phyloP scores from a whole-genome alignment of 2,888 invertebrate genomes.

The Eristalis arbustorum region DNA sequence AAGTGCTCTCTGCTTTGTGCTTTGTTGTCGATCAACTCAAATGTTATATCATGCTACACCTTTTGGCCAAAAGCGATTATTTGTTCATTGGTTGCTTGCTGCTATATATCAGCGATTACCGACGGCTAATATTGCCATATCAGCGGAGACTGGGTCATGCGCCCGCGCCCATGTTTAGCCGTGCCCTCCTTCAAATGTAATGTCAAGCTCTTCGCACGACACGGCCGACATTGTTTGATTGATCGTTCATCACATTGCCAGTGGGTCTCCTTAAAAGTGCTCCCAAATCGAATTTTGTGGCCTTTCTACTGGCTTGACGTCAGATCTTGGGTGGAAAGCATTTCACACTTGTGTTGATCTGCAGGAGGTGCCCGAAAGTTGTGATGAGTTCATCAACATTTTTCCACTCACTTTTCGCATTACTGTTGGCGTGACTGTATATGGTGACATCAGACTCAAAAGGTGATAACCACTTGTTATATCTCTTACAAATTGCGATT shows the following conservation, averaged over 20 bases:
- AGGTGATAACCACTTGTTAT: slow-evolving; percentile 36
- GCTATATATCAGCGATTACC: slow-evolving; percentile 21
- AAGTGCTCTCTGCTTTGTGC: background rate
- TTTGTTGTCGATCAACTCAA: slow-evolving; percentile 1
- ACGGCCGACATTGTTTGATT: background rate
- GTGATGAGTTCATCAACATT: background rate
- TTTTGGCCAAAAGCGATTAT: slow-evolving; percentile 16
- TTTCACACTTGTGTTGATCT: slow-evolving; percentile 1
- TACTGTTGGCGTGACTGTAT: background rate
- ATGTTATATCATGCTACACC: slow-evolving; percentile 9
- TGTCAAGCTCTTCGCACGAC: slow-evolving; percentile 7
- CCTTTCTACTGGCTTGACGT: background rate
- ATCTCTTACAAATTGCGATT: background rate
- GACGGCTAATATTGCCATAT: slow-evolving; percentile 19
- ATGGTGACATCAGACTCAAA: slow-evolving; percentile 14
- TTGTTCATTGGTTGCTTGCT: background rate
- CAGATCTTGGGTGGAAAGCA: background rate
- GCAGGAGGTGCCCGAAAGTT: too few relatives aligned
- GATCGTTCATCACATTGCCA: background rate
- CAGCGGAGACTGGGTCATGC: background rate
- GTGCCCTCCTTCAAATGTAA: slow-evolving; percentile 14
- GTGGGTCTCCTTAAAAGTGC: background rate
- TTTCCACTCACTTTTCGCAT: background rate
- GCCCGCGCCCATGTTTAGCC: slow-evolving; percentile 5
- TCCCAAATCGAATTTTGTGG: background rate